These are phyloP conservation scores for Oncorhynchus masou DNA, from an alignment of 2,113 vertebrate species.

Conservation along the genomic window DNA sequence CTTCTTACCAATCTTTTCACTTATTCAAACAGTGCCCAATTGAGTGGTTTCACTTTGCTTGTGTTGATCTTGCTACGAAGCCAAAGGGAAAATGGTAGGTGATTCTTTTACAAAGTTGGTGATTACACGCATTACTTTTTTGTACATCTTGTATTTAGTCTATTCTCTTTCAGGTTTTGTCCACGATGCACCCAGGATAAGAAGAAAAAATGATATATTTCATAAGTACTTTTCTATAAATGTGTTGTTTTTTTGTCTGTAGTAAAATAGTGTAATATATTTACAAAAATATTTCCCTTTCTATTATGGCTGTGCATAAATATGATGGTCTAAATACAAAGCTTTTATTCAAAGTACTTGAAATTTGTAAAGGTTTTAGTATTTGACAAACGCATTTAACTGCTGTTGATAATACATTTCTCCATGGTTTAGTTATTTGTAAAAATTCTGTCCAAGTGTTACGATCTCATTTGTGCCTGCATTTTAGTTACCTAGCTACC, in stretches of 20 bases:
- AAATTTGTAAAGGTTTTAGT: conserved; percentile 58
- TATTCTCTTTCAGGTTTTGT: conserved; percentile 83
- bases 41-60: conserved; percentile 99
- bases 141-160: background rate
- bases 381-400: conserved; percentile 56
- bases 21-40: conserved; percentile 86
- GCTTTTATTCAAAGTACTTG: conserved; percentile 67
- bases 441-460: conserved; percentile 39
- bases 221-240: conserved; percentile 27
- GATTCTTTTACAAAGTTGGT: background rate
- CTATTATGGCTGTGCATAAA: conserved; percentile 28
- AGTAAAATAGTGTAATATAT: conserved; percentile 49
- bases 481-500: conserved; percentile 59
- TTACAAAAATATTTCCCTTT: conserved; percentile 45
- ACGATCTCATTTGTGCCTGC: conserved; percentile 42
- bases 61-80: conserved; percentile 95
- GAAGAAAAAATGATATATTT: conserved; percentile 85
- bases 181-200: conserved; percentile 92
- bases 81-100: conserved; percentile 99
- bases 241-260: conserved; percentile 52
- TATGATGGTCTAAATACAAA: conserved; percentile 38
- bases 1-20: conserved; percentile 6
- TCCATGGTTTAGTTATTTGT: background rate
- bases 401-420: conserved; percentile 61
- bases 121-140: background rate